Evolutionary conservation across 2,888 invertebrate species (phyloP), one percentile per base, ranked within the genome.

Genomic region (Lasioglossum lativentre): DNA sequence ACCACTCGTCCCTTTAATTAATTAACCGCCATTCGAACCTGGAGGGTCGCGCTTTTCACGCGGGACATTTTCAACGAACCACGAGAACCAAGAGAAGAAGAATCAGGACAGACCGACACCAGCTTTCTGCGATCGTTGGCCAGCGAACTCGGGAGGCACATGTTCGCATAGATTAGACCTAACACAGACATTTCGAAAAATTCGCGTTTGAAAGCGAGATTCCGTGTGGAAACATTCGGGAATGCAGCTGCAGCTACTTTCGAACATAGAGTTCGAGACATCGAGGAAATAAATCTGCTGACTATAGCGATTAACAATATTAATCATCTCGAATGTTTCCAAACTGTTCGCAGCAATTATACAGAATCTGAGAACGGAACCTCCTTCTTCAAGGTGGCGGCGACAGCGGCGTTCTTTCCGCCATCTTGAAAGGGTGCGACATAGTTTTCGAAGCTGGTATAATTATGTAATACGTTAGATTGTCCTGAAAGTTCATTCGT

Each of bases 1-100:
- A 90, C 81, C 86, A 81, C 78, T 84, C 75, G 75, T 82, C 80
- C 84, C 76, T 72, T 88, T 66, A 42, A 80, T 76, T 81, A 78
- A 84, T 86, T 73, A 78, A 76, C 81, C 78, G 82, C 86, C 63
- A 66, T 56, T 38, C 63, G 45, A 66, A 19, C 40, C 38, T 23
- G n/a, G 14, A n/a, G 1, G 6, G 5, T 56, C 45, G 63, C 63
- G 10, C 23, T 52, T 23, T 3, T 23, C 34, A 14, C n/a, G 47
- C 30, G 52, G 71, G 70, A 56, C 12, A 82, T 23, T 52, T 52
- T 52, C 66, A 45, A 27, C 59, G 27, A 59, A 27, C 12, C 59
- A 59, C 27, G 27, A n/a, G 59, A 27, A 63, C 30, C 27, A 63
- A 63, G 27, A 14, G 27, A 27, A 14, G 45, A 30, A 19, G 34